phyloP scores from a whole-genome alignment of 2,888 invertebrate species.

The Vesta saturnalis region DNA sequence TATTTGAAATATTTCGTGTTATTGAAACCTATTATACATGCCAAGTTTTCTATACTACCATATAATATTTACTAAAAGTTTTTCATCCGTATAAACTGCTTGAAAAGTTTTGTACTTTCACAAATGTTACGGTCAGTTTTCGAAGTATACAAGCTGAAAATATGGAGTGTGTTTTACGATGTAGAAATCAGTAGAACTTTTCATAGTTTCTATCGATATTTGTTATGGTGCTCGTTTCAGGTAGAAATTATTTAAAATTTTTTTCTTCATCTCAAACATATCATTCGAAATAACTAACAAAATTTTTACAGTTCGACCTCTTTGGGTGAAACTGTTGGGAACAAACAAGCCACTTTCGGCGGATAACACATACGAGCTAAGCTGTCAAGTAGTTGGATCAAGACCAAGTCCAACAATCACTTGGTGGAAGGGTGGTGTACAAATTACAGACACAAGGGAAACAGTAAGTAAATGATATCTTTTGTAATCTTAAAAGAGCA shows the following conservation, averaged over 20 bases:
- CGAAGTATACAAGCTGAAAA: slow-evolving; percentile 39
- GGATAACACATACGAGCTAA: slow-evolving; percentile 75
- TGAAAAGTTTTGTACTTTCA: slow-evolving; percentile 40
- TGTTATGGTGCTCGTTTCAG: slow-evolving; percentile 29
- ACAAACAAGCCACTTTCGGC: slow-evolving; percentile 78
- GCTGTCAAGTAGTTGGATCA: slow-evolving; percentile 79
- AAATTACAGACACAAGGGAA: slow-evolving; percentile 73
- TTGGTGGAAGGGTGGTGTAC: slow-evolving; percentile 80
- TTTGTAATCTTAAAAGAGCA: neutral
- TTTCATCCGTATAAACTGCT: slow-evolving; percentile 36
- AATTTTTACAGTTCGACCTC: slow-evolving; percentile 75
- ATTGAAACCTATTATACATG: too few relatives aligned
- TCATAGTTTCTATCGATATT: slow-evolving; percentile 46
- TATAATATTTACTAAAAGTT: slow-evolving; percentile 36
- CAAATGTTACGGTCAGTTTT: slow-evolving; percentile 53
- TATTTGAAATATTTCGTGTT: too few relatives aligned
- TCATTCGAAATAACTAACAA: neutral
- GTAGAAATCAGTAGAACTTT: slow-evolving; percentile 48
- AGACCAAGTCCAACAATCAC: slow-evolving; percentile 77
- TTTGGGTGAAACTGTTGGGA: slow-evolving; percentile 74
- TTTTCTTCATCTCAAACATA: neutral
- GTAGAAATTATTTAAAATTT: neutral
- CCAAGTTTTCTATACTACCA: slow-evolving; percentile 29
- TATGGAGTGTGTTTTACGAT: slow-evolving; percentile 50
- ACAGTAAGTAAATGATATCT: slow-evolving; percentile 65